Evolutionary conservation across 2,888 invertebrate genomes (phyloP).

Genomic region (Pycnomerus fuliginosus): DNA sequence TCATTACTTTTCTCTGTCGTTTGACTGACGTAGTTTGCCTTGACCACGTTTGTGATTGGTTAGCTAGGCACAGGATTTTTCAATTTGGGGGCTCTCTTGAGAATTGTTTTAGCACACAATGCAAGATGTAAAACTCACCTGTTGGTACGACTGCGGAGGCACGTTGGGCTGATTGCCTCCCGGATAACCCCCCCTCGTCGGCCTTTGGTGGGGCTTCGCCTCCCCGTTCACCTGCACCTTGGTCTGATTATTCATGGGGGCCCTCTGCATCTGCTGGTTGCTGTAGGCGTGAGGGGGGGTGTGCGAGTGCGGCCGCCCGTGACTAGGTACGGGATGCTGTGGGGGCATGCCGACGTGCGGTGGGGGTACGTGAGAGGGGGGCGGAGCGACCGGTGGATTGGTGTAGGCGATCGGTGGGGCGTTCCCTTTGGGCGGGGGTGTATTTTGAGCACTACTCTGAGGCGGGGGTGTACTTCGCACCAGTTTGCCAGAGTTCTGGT

Average conservation of each 20-base stretch:
- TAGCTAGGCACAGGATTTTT: too few relatives aligned
- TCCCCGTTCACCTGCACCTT: constrained; percentile 47
- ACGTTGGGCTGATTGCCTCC: constrained; percentile 34
- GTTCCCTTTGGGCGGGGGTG: constrained; percentile 42
- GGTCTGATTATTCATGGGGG: constrained; percentile 55
- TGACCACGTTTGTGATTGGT: too few relatives aligned
- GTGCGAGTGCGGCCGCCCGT: constrained; percentile 33
- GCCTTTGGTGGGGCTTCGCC: constrained; percentile 33
- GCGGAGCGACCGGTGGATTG: not conserved
- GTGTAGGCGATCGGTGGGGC: constrained; percentile 15
- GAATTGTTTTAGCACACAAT: too few relatives aligned
- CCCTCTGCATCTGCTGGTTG: constrained; percentile 35
- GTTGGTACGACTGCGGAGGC: constrained; percentile 26
- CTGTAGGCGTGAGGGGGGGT: constrained; percentile 35
- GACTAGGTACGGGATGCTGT: constrained; percentile 25
- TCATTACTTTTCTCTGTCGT: too few relatives aligned
- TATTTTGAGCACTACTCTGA: constrained; percentile 45
- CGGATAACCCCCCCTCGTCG: constrained; percentile 41
- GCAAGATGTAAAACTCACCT: too few relatives aligned
- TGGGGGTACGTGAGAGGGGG: constrained; percentile 34
- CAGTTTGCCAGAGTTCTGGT: constrained; percentile 63
- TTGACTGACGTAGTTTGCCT: too few relatives aligned
- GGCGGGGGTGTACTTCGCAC: constrained; percentile 63
- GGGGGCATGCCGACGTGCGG: constrained; percentile 26
- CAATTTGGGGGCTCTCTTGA: too few relatives aligned